Evolutionary conservation across 2,113 vertebrate genomes (phyloP).

Genomic region (Clupea harengus): DNA sequence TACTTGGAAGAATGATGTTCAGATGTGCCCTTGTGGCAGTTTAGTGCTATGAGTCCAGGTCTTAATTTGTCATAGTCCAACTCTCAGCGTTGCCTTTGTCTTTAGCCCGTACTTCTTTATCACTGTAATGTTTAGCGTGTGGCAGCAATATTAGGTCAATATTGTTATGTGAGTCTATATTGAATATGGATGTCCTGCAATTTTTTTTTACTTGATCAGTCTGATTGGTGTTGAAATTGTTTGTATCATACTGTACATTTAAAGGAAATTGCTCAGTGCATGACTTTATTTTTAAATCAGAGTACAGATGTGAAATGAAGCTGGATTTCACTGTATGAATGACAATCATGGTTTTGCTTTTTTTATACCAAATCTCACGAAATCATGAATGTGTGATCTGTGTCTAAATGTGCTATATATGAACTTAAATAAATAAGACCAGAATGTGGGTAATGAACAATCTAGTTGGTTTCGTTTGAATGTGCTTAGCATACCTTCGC

Average conservation of each 20-base stretch:
- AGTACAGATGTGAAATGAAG: constrained; percentile 39
- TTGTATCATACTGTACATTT: constrained; percentile 72
- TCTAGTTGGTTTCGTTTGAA: neutral
- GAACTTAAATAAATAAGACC: constrained; percentile 26
- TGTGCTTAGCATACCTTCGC: too few species aligned
- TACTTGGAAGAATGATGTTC: neutral
- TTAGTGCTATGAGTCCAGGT: constrained; percentile 7
- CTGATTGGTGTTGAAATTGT: constrained; percentile 25
- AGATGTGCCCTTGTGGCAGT: neutral
- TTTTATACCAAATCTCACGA: constrained; percentile 22
- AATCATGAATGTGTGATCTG: constrained; percentile 35
- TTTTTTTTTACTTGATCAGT: neutral
- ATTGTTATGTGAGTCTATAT: constrained; percentile 5
- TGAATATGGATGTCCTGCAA: constrained; percentile 7
- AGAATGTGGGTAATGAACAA: neutral
- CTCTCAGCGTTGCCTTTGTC: constrained; percentile 46
- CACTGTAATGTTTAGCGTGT: constrained; percentile 50
- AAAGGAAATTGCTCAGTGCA: constrained; percentile 70
- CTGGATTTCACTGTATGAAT: constrained; percentile 45
- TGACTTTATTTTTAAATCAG: constrained; percentile 75
- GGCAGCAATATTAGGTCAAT: constrained; percentile 60
- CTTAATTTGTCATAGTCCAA: constrained; percentile 38
- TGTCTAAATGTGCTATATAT: constrained; percentile 32
- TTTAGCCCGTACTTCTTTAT: constrained; percentile 59
- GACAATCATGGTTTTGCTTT: constrained; percentile 47